Conservation (phyloP, 2,797 vertebrate species). For the Sebastes dallii region DNA sequence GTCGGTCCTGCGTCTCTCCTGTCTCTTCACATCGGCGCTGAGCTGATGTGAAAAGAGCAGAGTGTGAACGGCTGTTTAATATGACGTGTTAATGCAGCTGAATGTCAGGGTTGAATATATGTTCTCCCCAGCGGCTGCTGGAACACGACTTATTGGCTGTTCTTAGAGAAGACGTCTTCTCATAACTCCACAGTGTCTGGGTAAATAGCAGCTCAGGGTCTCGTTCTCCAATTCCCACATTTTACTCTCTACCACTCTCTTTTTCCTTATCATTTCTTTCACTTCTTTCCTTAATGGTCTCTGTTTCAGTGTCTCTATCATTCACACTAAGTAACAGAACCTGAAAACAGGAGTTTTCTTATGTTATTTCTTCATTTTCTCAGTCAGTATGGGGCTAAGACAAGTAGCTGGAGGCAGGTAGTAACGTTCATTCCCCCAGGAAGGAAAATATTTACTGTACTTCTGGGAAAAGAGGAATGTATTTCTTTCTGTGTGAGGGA, state of each 20-base stretch:
- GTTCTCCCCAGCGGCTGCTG: not conserved
- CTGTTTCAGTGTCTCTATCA: not conserved
- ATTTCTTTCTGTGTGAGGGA: not conserved
- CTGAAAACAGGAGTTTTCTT: not conserved
- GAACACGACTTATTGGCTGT: slow-evolving; percentile 23
- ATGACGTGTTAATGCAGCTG: slow-evolving; percentile 47
- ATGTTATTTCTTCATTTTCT: not conserved
- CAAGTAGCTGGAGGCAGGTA: not conserved
- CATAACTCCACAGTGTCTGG: slow-evolving; percentile 24
- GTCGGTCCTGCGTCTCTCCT: not conserved
- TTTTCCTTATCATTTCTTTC: not conserved
- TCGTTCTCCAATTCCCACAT: not conserved
- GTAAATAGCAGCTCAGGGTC: slow-evolving; percentile 19
- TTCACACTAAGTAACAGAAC: not conserved
- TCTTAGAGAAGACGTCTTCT: slow-evolving; percentile 13
- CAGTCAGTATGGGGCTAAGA: not conserved
- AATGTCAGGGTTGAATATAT: slow-evolving; percentile 40
- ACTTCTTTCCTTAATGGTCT: not conserved
- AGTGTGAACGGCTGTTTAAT: slow-evolving; percentile 43
- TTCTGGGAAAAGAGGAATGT: not conserved
- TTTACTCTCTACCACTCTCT: not conserved
- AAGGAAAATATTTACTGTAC: slow-evolving; percentile 2
- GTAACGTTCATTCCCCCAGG: not conserved
- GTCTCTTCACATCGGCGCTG: slow-evolving; percentile 23
- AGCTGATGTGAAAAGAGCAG: slow-evolving; percentile 40